Percentiles rank a stretch among this genome's conserved stretches.
Evolutionary conservation across 2,888 invertebrate species (phyloP).

Genomic region (Dione vanillae): DNA sequence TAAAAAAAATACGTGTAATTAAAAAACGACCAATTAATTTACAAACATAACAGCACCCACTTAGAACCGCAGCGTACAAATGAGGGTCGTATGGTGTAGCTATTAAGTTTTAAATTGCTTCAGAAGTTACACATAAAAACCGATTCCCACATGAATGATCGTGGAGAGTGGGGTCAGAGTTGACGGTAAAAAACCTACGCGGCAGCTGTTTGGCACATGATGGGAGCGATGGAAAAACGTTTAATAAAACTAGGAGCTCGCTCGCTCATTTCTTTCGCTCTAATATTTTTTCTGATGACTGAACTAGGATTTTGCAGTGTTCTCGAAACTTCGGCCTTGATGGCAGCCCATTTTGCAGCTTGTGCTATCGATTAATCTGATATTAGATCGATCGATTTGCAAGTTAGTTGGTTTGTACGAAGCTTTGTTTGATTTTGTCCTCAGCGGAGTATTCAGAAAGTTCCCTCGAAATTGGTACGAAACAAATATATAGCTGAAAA

Average conservation of each 20-base stretch:
- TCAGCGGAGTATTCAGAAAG: neutral
- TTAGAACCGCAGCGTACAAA: slow-evolving; percentile 61
- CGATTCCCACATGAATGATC: slow-evolving; percentile 82
- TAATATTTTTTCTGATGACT: slow-evolving; percentile 55
- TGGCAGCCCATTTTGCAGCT: slow-evolving; percentile 28
- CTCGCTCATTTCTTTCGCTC: slow-evolving; percentile 59
- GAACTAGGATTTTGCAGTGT: slow-evolving; percentile 46
- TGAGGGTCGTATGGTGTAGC: slow-evolving; percentile 53
- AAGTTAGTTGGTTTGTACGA: neutral
- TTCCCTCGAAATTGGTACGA: neutral
- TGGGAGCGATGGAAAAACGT: slow-evolving; percentile 61
- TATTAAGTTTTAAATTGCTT: slow-evolving; percentile 65
- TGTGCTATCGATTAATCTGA: slow-evolving; percentile 25
- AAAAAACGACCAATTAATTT: slow-evolving; percentile 69
- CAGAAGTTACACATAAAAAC: slow-evolving; percentile 61
- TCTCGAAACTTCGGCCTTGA: slow-evolving; percentile 41
- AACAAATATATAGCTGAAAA: too few relatives aligned
- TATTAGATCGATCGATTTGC: slow-evolving; percentile 23
- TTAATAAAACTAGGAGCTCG: slow-evolving; percentile 64
- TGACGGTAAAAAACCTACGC: slow-evolving; percentile 77
- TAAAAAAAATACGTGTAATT: slow-evolving; percentile 44
- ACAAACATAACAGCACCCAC: slow-evolving; percentile 51
- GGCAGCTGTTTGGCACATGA: slow-evolving; percentile 78
- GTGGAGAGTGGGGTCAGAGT: slow-evolving; percentile 80
- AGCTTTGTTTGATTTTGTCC: neutral